Conservation (phyloP, 2,797 vertebrate genomes). For the Xiphophorus birchmanni region DNA sequence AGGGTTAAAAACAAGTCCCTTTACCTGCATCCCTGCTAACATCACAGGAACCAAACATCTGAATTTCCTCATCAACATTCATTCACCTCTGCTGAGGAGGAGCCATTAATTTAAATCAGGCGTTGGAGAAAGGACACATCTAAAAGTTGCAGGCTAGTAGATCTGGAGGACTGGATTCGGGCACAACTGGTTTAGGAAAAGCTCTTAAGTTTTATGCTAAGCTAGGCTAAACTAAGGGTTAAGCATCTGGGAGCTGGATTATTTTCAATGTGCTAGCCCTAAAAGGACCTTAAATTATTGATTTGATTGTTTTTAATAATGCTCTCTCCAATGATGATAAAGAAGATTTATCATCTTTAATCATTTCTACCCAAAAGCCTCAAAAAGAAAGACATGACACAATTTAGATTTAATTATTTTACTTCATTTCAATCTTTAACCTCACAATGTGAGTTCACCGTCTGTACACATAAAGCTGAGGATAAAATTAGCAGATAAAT, state of each 20-base stretch:
- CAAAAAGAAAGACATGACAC: conserved; percentile 18
- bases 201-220: neutral
- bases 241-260: too few relatives aligned
- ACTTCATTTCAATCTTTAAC: conserved; percentile 49
- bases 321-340: too few relatives aligned
- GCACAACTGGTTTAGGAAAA: neutral
- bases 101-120: neutral
- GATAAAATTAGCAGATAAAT: conserved; percentile 73
- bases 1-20: neutral
- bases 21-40: neutral
- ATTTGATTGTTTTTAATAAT: neutral
- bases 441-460: conserved; percentile 64
- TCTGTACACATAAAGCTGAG: conserved; percentile 57
- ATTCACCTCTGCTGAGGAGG: neutral
- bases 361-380: neutral
- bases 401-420: conserved; percentile 54
- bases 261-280: neutral
- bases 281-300: neutral
- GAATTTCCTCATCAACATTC: neutral
- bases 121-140: neutral
- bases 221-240: too few relatives aligned
- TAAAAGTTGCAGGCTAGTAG: neutral
- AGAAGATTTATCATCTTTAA: neutral
- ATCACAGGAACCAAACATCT: neutral
- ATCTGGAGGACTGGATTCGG: neutral